Evolutionary conservation across 2,797 vertebrate species (phyloP).

Genomic region (Acanthiza pusilla): DNA sequence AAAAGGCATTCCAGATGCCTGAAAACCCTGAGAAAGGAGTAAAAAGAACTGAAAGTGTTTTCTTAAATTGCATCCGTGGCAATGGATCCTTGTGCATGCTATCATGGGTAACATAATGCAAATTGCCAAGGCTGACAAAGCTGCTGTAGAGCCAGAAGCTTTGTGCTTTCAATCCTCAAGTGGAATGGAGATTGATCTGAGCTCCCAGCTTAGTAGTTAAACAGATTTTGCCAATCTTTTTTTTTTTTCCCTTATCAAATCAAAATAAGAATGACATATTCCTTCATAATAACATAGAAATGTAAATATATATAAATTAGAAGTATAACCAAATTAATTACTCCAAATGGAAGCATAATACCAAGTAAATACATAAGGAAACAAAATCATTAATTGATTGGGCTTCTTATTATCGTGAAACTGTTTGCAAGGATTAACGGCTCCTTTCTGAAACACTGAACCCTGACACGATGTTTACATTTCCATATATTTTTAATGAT

Average conservation of each 20-base stretch:
- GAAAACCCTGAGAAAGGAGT: slow-evolving; percentile 12
- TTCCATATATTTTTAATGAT: slow-evolving; percentile 58
- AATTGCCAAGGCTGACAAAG: slow-evolving; percentile 45
- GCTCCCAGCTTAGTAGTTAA: background rate
- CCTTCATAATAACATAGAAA: slow-evolving; percentile 9
- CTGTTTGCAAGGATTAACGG: slow-evolving; percentile 23
- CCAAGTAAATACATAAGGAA: slow-evolving; percentile 10
- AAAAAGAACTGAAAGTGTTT: slow-evolving; percentile 11
- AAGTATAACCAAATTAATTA: slow-evolving; percentile 29
- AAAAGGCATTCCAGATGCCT: background rate
- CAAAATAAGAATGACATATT: background rate
- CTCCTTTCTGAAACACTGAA: slow-evolving; percentile 24
- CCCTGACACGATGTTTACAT: slow-evolving; percentile 35
- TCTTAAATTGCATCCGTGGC: slow-evolving; percentile 4
- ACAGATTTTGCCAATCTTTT: slow-evolving; percentile 24
- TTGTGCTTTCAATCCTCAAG: slow-evolving; percentile 11
- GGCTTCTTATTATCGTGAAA: background rate
- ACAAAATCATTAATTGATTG: slow-evolving; percentile 12
- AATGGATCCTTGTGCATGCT: slow-evolving; percentile 32
- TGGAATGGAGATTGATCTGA: background rate
- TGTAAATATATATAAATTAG: background rate
- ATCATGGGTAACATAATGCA: slow-evolving; percentile 40
- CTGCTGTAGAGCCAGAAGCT: slow-evolving; percentile 37
- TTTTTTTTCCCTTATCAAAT: background rate
- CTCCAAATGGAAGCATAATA: slow-evolving; percentile 12